Percentiles rank a stretch among this genome's conserved stretches.
These are phyloP conservation scores for Mesitornis unicolor DNA, from an alignment of 2,113 vertebrate genomes.

Conservation along the genomic window DNA sequence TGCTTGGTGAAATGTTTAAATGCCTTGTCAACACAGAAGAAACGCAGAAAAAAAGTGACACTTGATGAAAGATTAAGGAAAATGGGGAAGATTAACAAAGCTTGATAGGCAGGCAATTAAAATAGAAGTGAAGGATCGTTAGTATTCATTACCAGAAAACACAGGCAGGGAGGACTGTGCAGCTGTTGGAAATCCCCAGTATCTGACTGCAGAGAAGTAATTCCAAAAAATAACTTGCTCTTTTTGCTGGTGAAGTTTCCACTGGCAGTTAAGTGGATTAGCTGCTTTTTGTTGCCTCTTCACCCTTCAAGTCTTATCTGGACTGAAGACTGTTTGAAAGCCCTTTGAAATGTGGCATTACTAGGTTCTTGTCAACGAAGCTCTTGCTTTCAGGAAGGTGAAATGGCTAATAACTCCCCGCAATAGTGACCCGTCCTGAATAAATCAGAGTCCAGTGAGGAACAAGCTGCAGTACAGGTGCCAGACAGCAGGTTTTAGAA, in stretches of 20 bases:
- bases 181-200: constrained; percentile 15
- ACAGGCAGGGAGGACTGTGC: not conserved
- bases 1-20: constrained; percentile 61
- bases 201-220: not conserved
- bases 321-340: not conserved
- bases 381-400: not conserved
- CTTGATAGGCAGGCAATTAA: constrained; percentile 70
- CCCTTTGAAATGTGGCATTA: not conserved
- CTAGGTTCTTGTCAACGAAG: not conserved
- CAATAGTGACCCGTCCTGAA: not conserved
- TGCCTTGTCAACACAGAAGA: constrained; percentile 71
- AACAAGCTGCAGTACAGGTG: not conserved
- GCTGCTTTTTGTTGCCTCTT: constrained; percentile 32
- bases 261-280: constrained; percentile 18
- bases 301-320: not conserved
- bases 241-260: not conserved
- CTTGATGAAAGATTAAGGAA: constrained; percentile 70
- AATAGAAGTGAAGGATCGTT: constrained; percentile 65
- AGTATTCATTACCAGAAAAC: constrained; percentile 69
- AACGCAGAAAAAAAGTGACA: constrained; percentile 57
- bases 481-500: not conserved
- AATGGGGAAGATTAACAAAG: constrained; percentile 70
- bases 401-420: not conserved
- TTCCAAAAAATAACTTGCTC: not conserved
- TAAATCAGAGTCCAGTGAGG: not conserved